These are phyloP conservation scores for Barypeithes pellucidus DNA, from an alignment of 2,888 invertebrate genomes.

Conservation along the genomic window DNA sequence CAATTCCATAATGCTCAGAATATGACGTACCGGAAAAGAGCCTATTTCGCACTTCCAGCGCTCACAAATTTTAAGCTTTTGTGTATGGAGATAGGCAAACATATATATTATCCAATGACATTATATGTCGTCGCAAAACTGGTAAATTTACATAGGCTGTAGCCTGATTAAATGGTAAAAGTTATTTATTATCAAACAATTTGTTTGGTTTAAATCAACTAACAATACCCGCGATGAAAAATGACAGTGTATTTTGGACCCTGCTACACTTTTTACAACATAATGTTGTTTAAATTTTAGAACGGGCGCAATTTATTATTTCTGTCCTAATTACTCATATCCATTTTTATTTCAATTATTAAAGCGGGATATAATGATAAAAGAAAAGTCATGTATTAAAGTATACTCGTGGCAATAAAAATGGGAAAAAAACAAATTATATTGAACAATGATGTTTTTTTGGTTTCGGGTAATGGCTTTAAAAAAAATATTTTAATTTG, in stretches of 20 bases:
- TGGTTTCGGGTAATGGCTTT: too few relatives aligned
- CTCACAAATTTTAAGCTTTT: conserved; percentile 54
- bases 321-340: conserved; percentile 21
- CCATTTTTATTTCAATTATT: conserved; percentile 21
- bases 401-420: neutral
- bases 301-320: conserved; percentile 22
- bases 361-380: neutral
- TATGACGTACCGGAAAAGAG: conserved; percentile 49
- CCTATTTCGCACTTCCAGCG: conserved; percentile 47
- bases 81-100: conserved; percentile 48
- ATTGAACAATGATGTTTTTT: too few relatives aligned
- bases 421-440: too few relatives aligned
- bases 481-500: too few relatives aligned
- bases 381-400: neutral
- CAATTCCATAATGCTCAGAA: conserved; percentile 46
- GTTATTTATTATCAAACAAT: conserved; percentile 55
- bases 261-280: conserved; percentile 28
- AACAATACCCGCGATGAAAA: conserved; percentile 31
- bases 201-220: conserved; percentile 45
- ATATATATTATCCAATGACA: conserved; percentile 53
- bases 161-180: conserved; percentile 53
- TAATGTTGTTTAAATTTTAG: conserved; percentile 34
- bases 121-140: conserved; percentile 52
- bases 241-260: conserved; percentile 25
- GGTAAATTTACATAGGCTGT: conserved; percentile 51